phyloP scores from a whole-genome alignment of 2,888 invertebrate genomes.

The Dioctria rufipes region DNA sequence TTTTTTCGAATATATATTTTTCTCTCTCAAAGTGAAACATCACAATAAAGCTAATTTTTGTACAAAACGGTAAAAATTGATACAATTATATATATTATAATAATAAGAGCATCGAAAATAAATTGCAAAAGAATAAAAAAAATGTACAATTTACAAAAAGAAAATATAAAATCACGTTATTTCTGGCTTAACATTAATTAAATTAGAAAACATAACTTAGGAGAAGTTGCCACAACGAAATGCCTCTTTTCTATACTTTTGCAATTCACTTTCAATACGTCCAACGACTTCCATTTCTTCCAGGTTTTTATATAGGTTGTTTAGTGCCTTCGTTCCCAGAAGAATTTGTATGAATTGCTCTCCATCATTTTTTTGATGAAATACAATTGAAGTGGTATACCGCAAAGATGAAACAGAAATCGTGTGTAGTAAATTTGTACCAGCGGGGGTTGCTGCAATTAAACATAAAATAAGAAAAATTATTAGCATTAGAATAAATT shows the following conservation, averaged over 20 bases:
- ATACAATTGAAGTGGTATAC: not conserved
- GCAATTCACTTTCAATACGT: not conserved
- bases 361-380: slow-evolving; percentile 9
- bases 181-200: no score
- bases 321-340: not conserved
- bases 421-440: slow-evolving; percentile 6
- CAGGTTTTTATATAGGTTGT: not conserved
- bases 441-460: not conserved
- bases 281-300: not conserved
- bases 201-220: not conserved
- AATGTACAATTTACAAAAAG: not conserved
- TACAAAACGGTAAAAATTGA: not conserved
- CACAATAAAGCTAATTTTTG: not conserved
- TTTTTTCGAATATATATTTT: no score
- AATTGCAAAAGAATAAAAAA: slow-evolving; percentile 7
- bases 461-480: not conserved
- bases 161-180: not conserved
- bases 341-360: slow-evolving; percentile 6
- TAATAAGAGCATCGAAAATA: not conserved
- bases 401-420: not conserved
- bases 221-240: no score
- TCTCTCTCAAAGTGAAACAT: no score
- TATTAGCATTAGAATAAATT: no score
- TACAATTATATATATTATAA: no score
- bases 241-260: not conserved